These are phyloP conservation scores for Heterotilapia buettikoferi DNA, from an alignment of 2,113 vertebrate genomes.

Conservation along the genomic window DNA sequence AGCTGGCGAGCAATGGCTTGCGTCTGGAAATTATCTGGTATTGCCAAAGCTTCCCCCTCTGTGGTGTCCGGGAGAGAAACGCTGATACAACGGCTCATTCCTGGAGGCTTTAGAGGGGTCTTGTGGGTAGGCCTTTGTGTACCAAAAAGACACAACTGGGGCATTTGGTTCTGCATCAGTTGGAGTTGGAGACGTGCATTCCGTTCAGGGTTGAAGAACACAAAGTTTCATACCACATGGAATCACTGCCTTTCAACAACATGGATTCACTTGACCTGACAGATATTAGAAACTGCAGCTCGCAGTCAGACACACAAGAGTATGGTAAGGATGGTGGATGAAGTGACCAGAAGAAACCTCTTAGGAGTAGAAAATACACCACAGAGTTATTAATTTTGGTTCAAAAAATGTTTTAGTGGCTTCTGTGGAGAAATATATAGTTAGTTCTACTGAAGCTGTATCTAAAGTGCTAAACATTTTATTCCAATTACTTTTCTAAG, in stretches of 20 bases:
- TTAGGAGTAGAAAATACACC: slow-evolving; percentile 8
- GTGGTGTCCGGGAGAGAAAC: slow-evolving; percentile 40
- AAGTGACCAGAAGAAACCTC: slow-evolving; percentile 17
- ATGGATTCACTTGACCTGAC: slow-evolving; percentile 13
- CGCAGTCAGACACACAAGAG: not conserved
- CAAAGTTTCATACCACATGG: slow-evolving; percentile 5
- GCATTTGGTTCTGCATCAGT: slow-evolving; percentile 12
- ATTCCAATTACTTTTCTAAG: not conserved
- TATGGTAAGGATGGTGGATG: not conserved
- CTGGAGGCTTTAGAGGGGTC: slow-evolving; percentile 12
- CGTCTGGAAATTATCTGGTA: slow-evolving; percentile 43
- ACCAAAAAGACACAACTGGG: slow-evolving; percentile 24
- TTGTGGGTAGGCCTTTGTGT: not conserved
- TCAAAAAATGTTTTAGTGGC: not conserved
- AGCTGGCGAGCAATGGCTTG: slow-evolving; percentile 30
- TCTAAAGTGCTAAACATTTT: not conserved
- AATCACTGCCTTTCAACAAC: slow-evolving; percentile 15
- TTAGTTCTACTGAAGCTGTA: not conserved
- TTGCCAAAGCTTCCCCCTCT: slow-evolving; percentile 38
- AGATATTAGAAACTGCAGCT: slow-evolving; percentile 23
- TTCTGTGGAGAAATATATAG: not conserved
- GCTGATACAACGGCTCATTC: slow-evolving; percentile 39
- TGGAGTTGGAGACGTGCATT: slow-evolving; percentile 52
- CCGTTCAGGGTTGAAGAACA: slow-evolving; percentile 15
- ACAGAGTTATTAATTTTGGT: not conserved